Percentiles rank a stretch among this genome's conserved stretches.
phyloP scores from a whole-genome alignment of 2,888 invertebrate genomes.

The Ptychoptera albimana region DNA sequence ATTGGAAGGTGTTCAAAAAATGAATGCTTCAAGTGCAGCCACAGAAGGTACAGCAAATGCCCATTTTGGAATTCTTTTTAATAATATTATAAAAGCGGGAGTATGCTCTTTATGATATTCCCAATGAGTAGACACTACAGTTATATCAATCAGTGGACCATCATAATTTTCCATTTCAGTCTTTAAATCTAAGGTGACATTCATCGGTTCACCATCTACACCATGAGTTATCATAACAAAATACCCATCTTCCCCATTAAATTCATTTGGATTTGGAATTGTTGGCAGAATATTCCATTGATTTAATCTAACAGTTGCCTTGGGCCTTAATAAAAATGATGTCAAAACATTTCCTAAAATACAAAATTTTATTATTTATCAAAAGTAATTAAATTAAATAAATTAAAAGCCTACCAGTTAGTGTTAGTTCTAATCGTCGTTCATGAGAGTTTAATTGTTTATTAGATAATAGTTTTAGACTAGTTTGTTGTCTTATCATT shows the following conservation, averaged over 20 bases:
- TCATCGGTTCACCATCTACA: slow-evolving; percentile 16
- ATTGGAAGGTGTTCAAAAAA: slow-evolving; percentile 13
- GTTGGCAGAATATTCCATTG: slow-evolving; percentile 16
- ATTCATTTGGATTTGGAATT: slow-evolving; percentile 16
- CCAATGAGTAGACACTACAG: slow-evolving; percentile 19
- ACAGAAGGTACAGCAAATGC: slow-evolving; percentile 20
- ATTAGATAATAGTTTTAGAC: slow-evolving; percentile 12
- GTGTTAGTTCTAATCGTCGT: slow-evolving; percentile 14
- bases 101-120: slow-evolving; percentile 21
- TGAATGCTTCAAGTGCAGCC: slow-evolving; percentile 18
- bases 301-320: slow-evolving; percentile 14
- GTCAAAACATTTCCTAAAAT: slow-evolving; percentile 10
- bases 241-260: slow-evolving; percentile 16
- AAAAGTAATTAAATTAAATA: not conserved
- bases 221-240: slow-evolving; percentile 20
- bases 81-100: slow-evolving; percentile 18
- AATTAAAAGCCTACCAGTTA: slow-evolving; percentile 14
- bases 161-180: slow-evolving; percentile 8
- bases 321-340: slow-evolving; percentile 18
- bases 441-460: slow-evolving; percentile 11
- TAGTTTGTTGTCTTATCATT: slow-evolving; percentile 16
- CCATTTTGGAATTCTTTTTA: slow-evolving; percentile 19
- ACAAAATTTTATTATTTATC: not conserved
- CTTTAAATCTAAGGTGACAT: slow-evolving; percentile 18
- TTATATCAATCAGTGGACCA: slow-evolving; percentile 18